Base-by-base conservation (phyloP, 2,797 vertebrate species). In the Lacerta viridis region DNA sequence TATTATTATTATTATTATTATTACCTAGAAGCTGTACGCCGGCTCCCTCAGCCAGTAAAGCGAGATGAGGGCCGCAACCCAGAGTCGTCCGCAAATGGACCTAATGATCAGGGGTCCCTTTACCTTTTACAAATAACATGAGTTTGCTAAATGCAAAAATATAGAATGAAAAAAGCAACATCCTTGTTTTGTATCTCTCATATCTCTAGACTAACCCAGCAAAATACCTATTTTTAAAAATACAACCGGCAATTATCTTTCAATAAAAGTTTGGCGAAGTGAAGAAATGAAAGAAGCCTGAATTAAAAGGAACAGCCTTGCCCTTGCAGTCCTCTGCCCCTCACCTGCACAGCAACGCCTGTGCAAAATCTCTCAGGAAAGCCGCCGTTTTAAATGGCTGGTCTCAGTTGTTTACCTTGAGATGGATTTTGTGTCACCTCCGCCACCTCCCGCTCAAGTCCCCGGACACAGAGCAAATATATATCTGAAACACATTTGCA, bases 331-430 rank as follows among this genome's bases (percentile, higher is more conserved):
- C 29, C 41, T 39, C 11, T 27, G 10, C 33, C 61, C 33, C 18
- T 36, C 41, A 13, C 41, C 17, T 29, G 11, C n/a, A 66, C 17
- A 29, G 7, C 59, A 84, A 71, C 18, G 36, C 29, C 1, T 78
- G 61, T 55, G 50, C 72, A 83, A 55, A 20, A 80, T 33, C 91
- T 81, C 74, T 72, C 5, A 3, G 81, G 64, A 82, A 90, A 91
- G 91, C 43, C 1, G 23, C 88, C 69, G n/a, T 90, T 92, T 90
- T 86, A 89, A 90, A 90, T 88, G 0, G 81, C 87, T 71, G 59
- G 77, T 84, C 78, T 76, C 86, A 88, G 87, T 95, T 87, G 75
- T 87, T 94, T 89, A 93, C 88, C 83, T 89, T 74, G 75, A 91
- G 91, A 69, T 83, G 82, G 74, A 93, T 85, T 83, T 85, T 68